Percentiles rank a stretch among this genome's conserved stretches.
These are phyloP conservation scores for Toxostoma redivivum DNA, from an alignment of 2,113 vertebrate species.

Conservation along the genomic window DNA sequence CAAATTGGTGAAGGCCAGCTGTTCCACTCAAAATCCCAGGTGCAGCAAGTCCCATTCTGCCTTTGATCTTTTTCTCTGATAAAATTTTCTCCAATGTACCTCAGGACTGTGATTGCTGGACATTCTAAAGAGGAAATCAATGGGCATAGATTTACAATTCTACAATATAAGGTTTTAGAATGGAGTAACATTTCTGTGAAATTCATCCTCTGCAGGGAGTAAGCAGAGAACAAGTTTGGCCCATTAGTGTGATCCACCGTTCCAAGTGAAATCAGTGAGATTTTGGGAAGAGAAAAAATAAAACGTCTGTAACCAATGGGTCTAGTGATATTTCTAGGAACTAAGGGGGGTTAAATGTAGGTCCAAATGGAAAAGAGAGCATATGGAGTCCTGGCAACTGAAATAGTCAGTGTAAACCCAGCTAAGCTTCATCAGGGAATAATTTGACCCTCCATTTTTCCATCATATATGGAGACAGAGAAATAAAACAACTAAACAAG, in stretches of 20 bases:
- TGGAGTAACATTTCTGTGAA: not conserved
- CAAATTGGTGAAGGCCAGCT: not conserved
- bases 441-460: not conserved
- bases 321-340: not conserved
- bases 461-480: not conserved
- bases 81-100: slow-evolving; percentile 5
- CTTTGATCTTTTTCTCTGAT: slow-evolving; percentile 25
- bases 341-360: not conserved
- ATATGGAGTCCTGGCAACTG: not conserved
- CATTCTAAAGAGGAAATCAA: slow-evolving; percentile 33
- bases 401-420: not conserved
- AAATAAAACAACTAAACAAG: not conserved
- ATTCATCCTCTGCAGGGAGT: not conserved
- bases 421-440: not conserved
- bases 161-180: not conserved
- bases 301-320: not conserved
- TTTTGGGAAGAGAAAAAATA: not conserved
- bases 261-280: not conserved
- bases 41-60: not conserved
- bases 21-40: not conserved
- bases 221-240: not conserved
- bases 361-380: not conserved
- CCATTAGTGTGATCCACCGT: not conserved
- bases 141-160: slow-evolving; percentile 46
- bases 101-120: not conserved